Conservation (phyloP, 1,140 invertebrate genomes). For the Rhopalosiphum padi region DNA sequence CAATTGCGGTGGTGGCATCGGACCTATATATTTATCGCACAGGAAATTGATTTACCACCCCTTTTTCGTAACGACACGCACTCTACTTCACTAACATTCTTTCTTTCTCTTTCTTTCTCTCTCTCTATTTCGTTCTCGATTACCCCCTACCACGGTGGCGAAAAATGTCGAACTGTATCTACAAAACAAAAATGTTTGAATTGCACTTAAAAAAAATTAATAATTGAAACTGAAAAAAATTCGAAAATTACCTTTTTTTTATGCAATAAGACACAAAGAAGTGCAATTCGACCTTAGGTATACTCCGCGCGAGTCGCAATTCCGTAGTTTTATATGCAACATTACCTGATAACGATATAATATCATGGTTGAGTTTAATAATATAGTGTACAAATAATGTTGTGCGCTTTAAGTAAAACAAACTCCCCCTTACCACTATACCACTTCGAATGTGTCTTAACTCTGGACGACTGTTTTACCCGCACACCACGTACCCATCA, state of each 20-base stretch:
- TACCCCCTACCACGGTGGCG: not conserved
- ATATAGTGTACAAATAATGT: too few species aligned
- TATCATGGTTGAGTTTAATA: too few species aligned
- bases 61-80: not conserved
- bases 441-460: not conserved
- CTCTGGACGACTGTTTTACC: not conserved
- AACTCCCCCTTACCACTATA: too few species aligned
- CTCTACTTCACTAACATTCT: not conserved
- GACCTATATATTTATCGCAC: slow-evolving; percentile 30
- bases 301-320: too few species aligned
- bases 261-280: not conserved
- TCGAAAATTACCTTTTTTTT: too few species aligned
- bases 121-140: not conserved
- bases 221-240: too few species aligned
- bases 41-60: slow-evolving; percentile 10
- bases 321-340: too few species aligned
- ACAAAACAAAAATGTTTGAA: too few species aligned
- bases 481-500: too few species aligned
- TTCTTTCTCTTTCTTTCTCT: not conserved
- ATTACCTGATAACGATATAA: too few species aligned
- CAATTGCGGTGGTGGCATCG: not conserved
- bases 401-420: not conserved
- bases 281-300: too few species aligned
- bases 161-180: not conserved
- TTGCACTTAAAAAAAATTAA: too few species aligned